A percentile compares a stretch with the other conserved stretches of the same genome.
Evolutionary conservation across 2,888 invertebrate genomes (phyloP).

Genomic region (Tetragonula carbonaria): DNA sequence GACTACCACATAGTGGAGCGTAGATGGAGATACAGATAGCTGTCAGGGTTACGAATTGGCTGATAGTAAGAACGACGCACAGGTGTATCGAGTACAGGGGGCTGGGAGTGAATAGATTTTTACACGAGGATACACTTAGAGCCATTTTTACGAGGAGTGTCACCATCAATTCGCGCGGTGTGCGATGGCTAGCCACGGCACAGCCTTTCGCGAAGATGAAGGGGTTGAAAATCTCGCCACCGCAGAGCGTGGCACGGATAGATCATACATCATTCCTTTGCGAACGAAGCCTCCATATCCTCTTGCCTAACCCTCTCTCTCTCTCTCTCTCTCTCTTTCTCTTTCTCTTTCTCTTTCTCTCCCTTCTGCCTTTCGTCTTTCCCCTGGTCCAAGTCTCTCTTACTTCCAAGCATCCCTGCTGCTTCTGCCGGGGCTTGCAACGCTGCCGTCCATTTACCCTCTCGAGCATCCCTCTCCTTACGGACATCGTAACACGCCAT

Average conservation of each 20-base stretch:
- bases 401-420: conserved; percentile 20
- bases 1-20: no score
- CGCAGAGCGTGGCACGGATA: conserved; percentile 74
- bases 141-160: conserved; percentile 71
- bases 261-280: conserved; percentile 79
- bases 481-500: conserved; percentile 69
- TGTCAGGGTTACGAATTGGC: not conserved
- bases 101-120: conserved; percentile 42
- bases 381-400: not conserved
- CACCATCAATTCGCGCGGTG: conserved; percentile 72
- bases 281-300: conserved; percentile 72
- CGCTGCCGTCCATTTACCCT: conserved; percentile 70
- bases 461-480: conserved; percentile 60
- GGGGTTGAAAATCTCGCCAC: conserved; percentile 77
- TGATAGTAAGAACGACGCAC: not conserved
- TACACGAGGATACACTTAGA: conserved; percentile 65
- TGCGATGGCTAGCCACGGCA: conserved; percentile 65
- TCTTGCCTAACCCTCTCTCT: conserved; percentile 40
- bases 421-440: conserved; percentile 33
- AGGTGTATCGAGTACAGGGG: conserved; percentile 37
- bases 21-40: not conserved
- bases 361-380: conserved; percentile 17
- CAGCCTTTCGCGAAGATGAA: conserved; percentile 68
- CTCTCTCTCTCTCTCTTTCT: not conserved
- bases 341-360: not conserved